A percentile compares a stretch with the other conserved stretches of the same genome.
Evolutionary conservation across 2,888 invertebrate species (phyloP).

Genomic region (Galerucella calmariensis): DNA sequence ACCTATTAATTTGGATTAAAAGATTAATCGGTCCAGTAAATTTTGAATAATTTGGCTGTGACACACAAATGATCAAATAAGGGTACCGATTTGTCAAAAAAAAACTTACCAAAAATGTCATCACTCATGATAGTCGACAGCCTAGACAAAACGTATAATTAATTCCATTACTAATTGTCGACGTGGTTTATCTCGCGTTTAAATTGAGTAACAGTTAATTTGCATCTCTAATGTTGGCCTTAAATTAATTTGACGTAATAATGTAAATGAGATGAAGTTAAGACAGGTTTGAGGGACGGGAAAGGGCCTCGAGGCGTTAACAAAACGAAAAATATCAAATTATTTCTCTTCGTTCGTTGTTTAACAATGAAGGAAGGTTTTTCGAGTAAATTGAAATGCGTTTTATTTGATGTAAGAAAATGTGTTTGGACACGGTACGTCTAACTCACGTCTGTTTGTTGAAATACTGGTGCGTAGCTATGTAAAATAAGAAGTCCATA

Average conservation of each 20-base stretch:
- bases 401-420: slow-evolving; percentile 44
- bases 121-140: slow-evolving; percentile 49
- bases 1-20: too few relatives aligned
- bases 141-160: slow-evolving; percentile 48
- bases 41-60: too few relatives aligned
- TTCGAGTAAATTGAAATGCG: slow-evolving; percentile 49
- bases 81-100: too few relatives aligned
- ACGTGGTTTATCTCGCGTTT: slow-evolving; percentile 55
- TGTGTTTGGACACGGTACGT: slow-evolving; percentile 40
- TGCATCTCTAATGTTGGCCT: slow-evolving; percentile 56
- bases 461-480: slow-evolving; percentile 26
- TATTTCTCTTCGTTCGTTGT: slow-evolving; percentile 42
- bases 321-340: slow-evolving; percentile 43
- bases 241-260: slow-evolving; percentile 58
- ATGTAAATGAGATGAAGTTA: slow-evolving; percentile 51
- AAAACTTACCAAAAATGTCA: slow-evolving; percentile 44
- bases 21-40: too few relatives aligned
- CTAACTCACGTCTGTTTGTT: slow-evolving; percentile 27
- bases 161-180: slow-evolving; percentile 55
- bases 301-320: slow-evolving; percentile 35
- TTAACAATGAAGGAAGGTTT: slow-evolving; percentile 41
- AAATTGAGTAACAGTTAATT: slow-evolving; percentile 57
- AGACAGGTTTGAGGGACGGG: slow-evolving; percentile 30
- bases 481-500: neutral
- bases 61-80: too few relatives aligned